phyloP scores from a whole-genome alignment of 2,113 vertebrate genomes.

The Rhipidura dahli region DNA sequence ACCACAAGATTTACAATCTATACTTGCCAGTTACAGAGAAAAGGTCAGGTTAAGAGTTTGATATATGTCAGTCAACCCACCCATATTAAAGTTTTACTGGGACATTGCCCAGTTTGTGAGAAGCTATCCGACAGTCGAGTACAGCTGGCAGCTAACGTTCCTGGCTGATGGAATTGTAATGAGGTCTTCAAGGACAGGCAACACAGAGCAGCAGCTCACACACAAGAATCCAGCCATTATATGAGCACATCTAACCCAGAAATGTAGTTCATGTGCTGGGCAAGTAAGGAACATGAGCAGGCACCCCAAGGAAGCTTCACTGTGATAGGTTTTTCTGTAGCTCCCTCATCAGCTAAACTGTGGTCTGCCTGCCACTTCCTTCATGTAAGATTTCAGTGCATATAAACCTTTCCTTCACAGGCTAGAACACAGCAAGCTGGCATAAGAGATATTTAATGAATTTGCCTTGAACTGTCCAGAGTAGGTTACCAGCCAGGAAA shows the following conservation, averaged over 20 bases:
- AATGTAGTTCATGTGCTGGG: background rate
- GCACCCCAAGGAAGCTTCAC: background rate
- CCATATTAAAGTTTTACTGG: background rate
- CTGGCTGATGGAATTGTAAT: background rate
- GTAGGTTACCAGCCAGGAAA: background rate
- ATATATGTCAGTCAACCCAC: background rate
- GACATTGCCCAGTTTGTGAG: background rate
- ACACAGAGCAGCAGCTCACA: background rate
- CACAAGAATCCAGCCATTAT: background rate
- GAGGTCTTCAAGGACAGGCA: background rate
- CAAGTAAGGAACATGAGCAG: background rate
- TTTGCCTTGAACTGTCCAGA: background rate
- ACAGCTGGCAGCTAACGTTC: background rate
- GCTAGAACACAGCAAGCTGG: background rate
- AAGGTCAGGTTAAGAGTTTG: background rate
- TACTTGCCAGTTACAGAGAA: background rate
- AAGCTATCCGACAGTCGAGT: background rate
- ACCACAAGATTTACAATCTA: background rate
- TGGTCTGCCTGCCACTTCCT: background rate
- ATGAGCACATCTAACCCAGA: background rate
- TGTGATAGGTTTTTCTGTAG: background rate
- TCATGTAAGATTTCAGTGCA: background rate
- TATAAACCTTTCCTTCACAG: background rate
- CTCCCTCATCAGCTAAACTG: background rate
- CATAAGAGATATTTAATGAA: background rate